Conservation (phyloP, 1,140 invertebrate species). For the Conopomorpha cramerella region DNA sequence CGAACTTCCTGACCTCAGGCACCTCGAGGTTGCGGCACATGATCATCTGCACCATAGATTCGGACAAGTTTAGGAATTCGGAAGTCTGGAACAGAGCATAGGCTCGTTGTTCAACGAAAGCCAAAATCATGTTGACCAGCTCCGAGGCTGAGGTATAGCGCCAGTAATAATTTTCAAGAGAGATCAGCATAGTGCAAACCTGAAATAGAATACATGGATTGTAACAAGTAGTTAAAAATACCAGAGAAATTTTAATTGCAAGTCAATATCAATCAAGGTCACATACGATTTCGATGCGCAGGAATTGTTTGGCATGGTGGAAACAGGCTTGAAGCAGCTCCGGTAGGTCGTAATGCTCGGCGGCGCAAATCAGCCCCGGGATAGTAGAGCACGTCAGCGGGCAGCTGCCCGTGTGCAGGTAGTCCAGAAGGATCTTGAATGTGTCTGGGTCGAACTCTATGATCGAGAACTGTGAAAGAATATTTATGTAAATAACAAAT, state of each 20-base stretch:
- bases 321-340: constrained; percentile 93
- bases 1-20: constrained; percentile 89
- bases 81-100: constrained; percentile 79
- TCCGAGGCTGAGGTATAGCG: constrained; percentile 92
- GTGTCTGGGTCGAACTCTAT: constrained; percentile 95
- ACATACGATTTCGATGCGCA: constrained; percentile 85
- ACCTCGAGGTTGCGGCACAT: constrained; percentile 87
- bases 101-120: constrained; percentile 86
- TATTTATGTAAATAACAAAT: constrained; percentile 1
- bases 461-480: constrained; percentile 79
- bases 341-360: constrained; percentile 92
- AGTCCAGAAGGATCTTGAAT: constrained; percentile 87
- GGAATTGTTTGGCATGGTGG: constrained; percentile 92
- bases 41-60: constrained; percentile 94
- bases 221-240: constrained; percentile 4
- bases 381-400: constrained; percentile 90
- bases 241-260: too few species aligned
- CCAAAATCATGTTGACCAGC: constrained; percentile 91
- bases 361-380: constrained; percentile 90
- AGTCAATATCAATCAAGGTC: too few species aligned
- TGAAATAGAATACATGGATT: constrained; percentile 29
- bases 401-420: constrained; percentile 90
- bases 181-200: constrained; percentile 90
- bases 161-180: constrained; percentile 94
- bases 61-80: constrained; percentile 86